Percentiles rank a stretch among this genome's conserved stretches.
These are phyloP conservation scores for Boleophthalmus pectinirostris DNA, from an alignment of 2,113 vertebrate species.

Conservation along the genomic window DNA sequence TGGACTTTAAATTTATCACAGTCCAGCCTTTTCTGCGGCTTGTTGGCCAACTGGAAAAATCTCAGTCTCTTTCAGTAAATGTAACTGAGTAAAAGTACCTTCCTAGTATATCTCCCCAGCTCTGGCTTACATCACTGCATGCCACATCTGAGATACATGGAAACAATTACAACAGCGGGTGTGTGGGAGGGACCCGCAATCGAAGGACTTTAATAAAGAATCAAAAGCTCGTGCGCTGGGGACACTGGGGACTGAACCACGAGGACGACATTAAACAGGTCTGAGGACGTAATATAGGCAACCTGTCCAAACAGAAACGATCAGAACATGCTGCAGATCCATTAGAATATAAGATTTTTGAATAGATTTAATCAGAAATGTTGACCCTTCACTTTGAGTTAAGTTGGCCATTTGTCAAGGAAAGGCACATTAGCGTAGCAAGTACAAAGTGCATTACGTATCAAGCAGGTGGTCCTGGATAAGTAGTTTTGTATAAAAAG, in stretches of 20 bases:
- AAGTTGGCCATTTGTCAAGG: neutral
- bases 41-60: no score
- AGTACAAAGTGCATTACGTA: neutral
- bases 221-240: slow-evolving; percentile 40
- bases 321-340: neutral
- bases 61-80: no score
- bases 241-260: slow-evolving; percentile 39
- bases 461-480: neutral
- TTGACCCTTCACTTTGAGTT: neutral
- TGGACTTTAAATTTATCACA: no score
- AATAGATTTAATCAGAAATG: neutral
- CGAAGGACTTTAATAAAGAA: slow-evolving; percentile 20
- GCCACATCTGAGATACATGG: slow-evolving; percentile 68
- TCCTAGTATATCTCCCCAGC: slow-evolving; percentile 25
- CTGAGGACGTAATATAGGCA: neutral
- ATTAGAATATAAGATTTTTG: neutral
- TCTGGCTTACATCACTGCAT: slow-evolving; percentile 59
- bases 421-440: neutral
- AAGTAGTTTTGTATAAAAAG: neutral
- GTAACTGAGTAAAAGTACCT: no score
- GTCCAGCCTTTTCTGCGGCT: no score
- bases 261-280: slow-evolving; percentile 13
- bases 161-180: slow-evolving; percentile 70
- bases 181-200: slow-evolving; percentile 49
- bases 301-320: neutral